Evolutionary conservation across 2,888 invertebrate species (phyloP).

Genomic region (Opisthograptis luteolata): DNA sequence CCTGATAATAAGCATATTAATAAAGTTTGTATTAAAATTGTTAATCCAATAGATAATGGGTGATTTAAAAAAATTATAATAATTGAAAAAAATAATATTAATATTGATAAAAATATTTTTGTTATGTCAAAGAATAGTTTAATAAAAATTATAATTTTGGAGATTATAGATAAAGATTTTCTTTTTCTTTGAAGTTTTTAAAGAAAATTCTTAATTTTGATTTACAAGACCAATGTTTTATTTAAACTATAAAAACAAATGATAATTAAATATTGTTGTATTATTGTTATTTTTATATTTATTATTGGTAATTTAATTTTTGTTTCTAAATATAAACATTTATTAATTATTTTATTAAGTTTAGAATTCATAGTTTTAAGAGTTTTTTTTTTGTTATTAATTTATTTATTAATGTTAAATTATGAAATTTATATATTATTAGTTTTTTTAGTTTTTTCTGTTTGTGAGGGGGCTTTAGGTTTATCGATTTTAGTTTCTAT

Average conservation of each 20-base stretch:
- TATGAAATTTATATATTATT: constrained; percentile 84
- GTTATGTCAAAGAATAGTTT: constrained; percentile 85
- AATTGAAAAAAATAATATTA: constrained; percentile 62
- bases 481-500: constrained; percentile 85
- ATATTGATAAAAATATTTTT: constrained; percentile 64
- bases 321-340: constrained; percentile 84
- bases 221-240: constrained; percentile 89
- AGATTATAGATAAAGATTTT: constrained; percentile 85
- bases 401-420: constrained; percentile 71
- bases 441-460: constrained; percentile 85
- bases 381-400: constrained; percentile 79
- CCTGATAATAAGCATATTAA: constrained; percentile 74
- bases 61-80: constrained; percentile 67
- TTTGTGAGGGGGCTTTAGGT: constrained; percentile 87
- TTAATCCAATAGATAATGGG: constrained; percentile 81
- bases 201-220: constrained; percentile 82
- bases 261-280: constrained; percentile 70
- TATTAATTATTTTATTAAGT: constrained; percentile 84
- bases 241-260: constrained; percentile 86
- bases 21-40: constrained; percentile 81
- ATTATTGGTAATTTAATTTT: constrained; percentile 79
- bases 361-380: constrained; percentile 85
- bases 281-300: constrained; percentile 76
- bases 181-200: constrained; percentile 86
- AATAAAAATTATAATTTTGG: constrained; percentile 88